Base-by-base conservation (phyloP, 2,888 invertebrate species). In the Rutpela maculata region DNA sequence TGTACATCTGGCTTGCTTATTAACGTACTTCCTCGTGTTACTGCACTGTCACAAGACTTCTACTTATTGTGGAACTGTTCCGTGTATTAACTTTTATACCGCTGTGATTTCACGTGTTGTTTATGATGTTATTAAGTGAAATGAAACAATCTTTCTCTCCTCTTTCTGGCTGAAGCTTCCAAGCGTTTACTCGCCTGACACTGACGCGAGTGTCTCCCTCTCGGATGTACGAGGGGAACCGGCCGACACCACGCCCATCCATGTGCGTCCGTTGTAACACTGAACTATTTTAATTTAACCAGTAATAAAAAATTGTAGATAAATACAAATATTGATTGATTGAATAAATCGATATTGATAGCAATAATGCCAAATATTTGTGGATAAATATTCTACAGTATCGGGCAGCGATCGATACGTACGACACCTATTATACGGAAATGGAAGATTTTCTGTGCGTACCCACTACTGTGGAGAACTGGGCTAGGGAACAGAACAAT, bases 191-290 rank as follows among this genome's bases (percentile, higher is more conserved):
- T 72, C 67, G 76, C 67, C 63, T 68, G 72, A 72, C 67, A 72
- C 71, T 65, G 60, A 72, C 60, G 69, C 35, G 50, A 35, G 76
- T 76, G 72, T 68, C 72, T 76, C 76, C 73, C 76, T 72, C 76
- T 76, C 55, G 59, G 60, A 76, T 50, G 9, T 63, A 35, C 60
- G 55, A 10, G 6, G 31, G 22, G 43, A 67, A 72, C 38, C 55
- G 62, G 19, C 4, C 55, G 19, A 63, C 11, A 22, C 72, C 72
- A 72, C 72, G 72, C 72, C 72, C 55, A 67, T 67, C 62, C 62
- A 63, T 26, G 55, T 72, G 72, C 72, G 63, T 72, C 15, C 65
- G n/a, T 15, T n/a, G 4, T n/a, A n/a, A 50, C 7, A 50, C n/a
- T 6, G n/a, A 15, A 5, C n/a, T 50, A 50, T n/a, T 50, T n/a